Evolutionary conservation across 2,113 vertebrate species (phyloP).

Genomic region (Jacana jacana): DNA sequence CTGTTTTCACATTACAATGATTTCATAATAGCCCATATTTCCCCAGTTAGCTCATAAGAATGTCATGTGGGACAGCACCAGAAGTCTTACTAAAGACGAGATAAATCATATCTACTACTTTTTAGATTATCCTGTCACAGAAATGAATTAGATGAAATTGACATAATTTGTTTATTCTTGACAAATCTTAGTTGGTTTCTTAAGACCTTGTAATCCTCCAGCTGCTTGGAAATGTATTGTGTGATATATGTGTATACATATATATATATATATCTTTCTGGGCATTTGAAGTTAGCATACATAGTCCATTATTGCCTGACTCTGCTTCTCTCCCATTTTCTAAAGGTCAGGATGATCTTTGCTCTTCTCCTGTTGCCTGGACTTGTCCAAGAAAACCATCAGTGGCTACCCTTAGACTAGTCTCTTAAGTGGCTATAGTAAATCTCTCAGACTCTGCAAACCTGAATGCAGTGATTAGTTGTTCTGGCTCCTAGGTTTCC

Average conservation of each 20-base stretch:
- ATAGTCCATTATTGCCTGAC: not conserved
- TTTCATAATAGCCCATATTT: conserved; percentile 19
- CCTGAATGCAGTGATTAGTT: not conserved
- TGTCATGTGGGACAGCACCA: conserved; percentile 7
- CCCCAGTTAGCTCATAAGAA: conserved; percentile 12
- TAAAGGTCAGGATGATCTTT: not conserved
- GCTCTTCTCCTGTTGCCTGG: not conserved
- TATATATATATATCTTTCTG: not conserved
- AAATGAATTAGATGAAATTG: not conserved
- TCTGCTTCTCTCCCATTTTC: not conserved
- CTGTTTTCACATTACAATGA: not conserved
- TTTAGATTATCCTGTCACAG: conserved; percentile 25
- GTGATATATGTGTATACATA: not conserved
- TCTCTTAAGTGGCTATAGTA: not conserved
- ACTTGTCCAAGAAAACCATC: not conserved
- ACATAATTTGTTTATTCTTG: conserved; percentile 45
- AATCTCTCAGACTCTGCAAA: not conserved
- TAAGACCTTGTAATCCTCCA: conserved; percentile 27
- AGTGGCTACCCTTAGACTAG: not conserved
- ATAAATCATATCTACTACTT: conserved; percentile 25
- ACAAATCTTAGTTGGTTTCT: conserved; percentile 24
- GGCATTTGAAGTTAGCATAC: not conserved
- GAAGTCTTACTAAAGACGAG: conserved; percentile 13
- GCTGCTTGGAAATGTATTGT: not conserved
- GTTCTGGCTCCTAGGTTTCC: not conserved